Conservation (phyloP, 1,140 invertebrate genomes). For the Metaphire vulgaris region DNA sequence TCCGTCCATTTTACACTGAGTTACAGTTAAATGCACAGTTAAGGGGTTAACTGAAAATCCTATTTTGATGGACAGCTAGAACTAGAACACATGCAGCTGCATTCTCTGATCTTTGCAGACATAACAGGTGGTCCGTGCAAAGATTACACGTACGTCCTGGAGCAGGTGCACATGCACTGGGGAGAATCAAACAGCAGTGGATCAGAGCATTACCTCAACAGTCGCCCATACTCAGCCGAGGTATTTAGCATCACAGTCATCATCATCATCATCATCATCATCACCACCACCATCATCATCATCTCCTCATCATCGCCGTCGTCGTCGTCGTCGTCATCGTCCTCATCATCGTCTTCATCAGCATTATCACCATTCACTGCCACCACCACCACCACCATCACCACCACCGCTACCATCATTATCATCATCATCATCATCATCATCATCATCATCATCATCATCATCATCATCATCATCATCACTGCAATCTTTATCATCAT, state of each 20-base stretch:
- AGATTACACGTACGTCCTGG: conserved; percentile 9
- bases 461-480: not conserved
- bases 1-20: no score
- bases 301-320: not conserved
- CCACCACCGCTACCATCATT: not conserved
- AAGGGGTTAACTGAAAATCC: no score
- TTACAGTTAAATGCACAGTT: no score
- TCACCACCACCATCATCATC: not conserved
- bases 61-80: not conserved
- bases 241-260: conserved; percentile 13
- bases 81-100: not conserved
- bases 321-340: not conserved
- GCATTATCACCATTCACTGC: no score
- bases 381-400: not conserved
- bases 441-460: conserved; percentile 12
- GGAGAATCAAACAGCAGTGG: conserved; percentile 7
- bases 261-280: conserved; percentile 4
- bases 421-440: conserved; percentile 14
- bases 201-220: conserved; percentile 15
- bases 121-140: conserved; percentile 17
- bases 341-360: not conserved
- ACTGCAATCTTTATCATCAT: not conserved
- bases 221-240: conserved; percentile 16
- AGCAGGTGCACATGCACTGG: conserved; percentile 9
- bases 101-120: no score